Evolutionary conservation across 2,113 vertebrate genomes (phyloP).

Genomic region (Motacilla tschutschensis): DNA sequence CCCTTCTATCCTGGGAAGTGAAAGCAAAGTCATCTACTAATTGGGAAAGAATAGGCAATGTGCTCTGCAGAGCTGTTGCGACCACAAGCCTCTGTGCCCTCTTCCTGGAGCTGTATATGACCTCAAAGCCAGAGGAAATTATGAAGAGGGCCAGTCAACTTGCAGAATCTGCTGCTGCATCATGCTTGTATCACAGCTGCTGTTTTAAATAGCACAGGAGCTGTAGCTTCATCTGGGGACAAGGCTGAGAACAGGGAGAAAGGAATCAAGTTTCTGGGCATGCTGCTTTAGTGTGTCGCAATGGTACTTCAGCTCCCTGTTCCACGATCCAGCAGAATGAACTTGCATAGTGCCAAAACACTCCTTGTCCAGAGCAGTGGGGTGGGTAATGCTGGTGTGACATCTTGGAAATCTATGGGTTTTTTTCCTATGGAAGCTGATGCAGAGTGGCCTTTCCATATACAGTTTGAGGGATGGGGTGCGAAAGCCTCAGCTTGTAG

Average conservation of each 20-base stretch:
- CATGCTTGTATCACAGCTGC: background rate
- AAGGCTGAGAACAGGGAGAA: background rate
- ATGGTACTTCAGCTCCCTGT: background rate
- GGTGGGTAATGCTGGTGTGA: background rate
- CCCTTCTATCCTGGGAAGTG: background rate
- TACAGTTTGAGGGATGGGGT: background rate
- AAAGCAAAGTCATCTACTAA: background rate
- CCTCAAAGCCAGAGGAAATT: background rate
- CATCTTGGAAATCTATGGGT: background rate
- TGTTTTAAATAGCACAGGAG: background rate
- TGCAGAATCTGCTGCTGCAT: background rate
- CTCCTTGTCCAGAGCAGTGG: background rate
- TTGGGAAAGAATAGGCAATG: background rate
- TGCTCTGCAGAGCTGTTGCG: background rate
- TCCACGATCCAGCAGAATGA: background rate
- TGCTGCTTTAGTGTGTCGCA: fast-evolving
- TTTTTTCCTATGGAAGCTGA: background rate
- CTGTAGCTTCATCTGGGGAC: background rate
- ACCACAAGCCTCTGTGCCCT: background rate
- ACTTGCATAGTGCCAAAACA: background rate
- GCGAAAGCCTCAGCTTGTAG: background rate
- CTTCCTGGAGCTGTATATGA: background rate
- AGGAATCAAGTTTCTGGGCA: background rate
- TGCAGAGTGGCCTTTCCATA: background rate
- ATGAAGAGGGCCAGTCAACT: background rate